phyloP scores from a whole-genome alignment of 2,797 vertebrate genomes.

The Gallinago solitaria region DNA sequence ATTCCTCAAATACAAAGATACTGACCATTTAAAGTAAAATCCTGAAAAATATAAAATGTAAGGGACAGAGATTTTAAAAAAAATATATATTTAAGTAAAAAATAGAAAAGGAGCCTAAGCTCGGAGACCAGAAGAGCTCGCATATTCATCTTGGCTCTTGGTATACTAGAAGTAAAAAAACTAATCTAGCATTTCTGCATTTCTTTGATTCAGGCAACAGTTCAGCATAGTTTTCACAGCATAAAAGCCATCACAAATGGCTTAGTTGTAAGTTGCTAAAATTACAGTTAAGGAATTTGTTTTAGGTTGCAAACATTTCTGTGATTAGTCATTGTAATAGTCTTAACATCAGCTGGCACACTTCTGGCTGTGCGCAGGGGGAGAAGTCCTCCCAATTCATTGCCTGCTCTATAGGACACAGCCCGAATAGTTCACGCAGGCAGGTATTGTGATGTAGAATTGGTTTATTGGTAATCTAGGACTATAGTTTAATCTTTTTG shows the following conservation, averaged over 20 bases:
- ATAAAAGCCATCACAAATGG: not conserved
- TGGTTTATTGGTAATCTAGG: constrained; percentile 16
- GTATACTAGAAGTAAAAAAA: not conserved
- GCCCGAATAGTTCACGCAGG: not conserved
- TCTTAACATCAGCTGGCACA: constrained; percentile 17
- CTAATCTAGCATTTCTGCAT: not conserved
- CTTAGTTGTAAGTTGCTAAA: constrained; percentile 19
- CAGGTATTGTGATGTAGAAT: not conserved
- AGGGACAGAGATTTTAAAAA: not conserved
- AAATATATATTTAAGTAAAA: not conserved
- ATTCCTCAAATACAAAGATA: constrained; percentile 25
- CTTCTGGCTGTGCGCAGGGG: not conserved
- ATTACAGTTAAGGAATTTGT: not conserved
- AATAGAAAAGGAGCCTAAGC: not conserved
- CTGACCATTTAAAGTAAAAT: constrained; percentile 42
- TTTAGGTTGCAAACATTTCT: constrained; percentile 26
- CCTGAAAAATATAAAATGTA: not conserved
- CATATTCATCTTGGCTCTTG: not conserved
- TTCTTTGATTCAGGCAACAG: not conserved
- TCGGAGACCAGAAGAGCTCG: not conserved
- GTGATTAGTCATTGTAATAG: constrained; percentile 21
- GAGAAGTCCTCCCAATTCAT: not conserved
- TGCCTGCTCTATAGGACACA: not conserved
- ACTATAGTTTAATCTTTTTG: constrained; percentile 47
- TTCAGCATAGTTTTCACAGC: not conserved